Evolutionary conservation across 2,797 vertebrate species (phyloP), one percentile per base, ranked within the genome.

Genomic region (Erethizon dorsatum): DNA sequence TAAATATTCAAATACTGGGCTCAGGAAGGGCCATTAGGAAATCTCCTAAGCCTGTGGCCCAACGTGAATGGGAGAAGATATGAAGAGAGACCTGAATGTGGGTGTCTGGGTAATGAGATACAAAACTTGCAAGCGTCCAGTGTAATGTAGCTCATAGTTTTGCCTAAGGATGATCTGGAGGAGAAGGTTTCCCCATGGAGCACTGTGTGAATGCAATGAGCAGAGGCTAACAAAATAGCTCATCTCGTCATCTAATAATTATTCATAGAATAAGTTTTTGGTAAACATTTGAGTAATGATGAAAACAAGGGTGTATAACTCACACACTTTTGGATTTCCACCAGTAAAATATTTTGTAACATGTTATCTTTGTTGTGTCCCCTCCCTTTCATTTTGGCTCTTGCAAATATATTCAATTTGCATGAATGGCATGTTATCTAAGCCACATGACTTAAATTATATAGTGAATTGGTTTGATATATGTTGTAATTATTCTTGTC

Each of bases 391-490:
- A 61, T 84, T 82, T 96, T 90, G 78, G 33, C 50, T 95, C 59
- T 79, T 90, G 47, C 22, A 94, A 85, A 89, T 61, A 84, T n/a
- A 78, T 47, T 88, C 83, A 57, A 84, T 91, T 94, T 90, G 77
- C 17, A 52, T 83, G 52, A 96, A 83, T 90, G 37, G 28, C 26
- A 77, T 63, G 15, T 63, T 89, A 22, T 82, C 84, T 83, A 91
- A 96, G n/a, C 20, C 2, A 71, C 91, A 94, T 37, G 45, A 6
- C 92, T 96, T 80, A 88, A 67, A 83, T 93, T n/a, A 85, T n/a
- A 85, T 11, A 93, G 24, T 59, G 26, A 90, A 31, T 47, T 61
- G 57, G 18, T 52, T 90, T 90, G 87, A 63, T 65, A 50, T n/a
- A 67, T 22, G 88, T 83, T 82, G n/a, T 37, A 92, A 85, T 82